Percentiles rank a stretch among this genome's conserved stretches.
These are phyloP conservation scores for Labeo catla DNA, from an alignment of 2,113 vertebrate genomes.

Conservation along the genomic window DNA sequence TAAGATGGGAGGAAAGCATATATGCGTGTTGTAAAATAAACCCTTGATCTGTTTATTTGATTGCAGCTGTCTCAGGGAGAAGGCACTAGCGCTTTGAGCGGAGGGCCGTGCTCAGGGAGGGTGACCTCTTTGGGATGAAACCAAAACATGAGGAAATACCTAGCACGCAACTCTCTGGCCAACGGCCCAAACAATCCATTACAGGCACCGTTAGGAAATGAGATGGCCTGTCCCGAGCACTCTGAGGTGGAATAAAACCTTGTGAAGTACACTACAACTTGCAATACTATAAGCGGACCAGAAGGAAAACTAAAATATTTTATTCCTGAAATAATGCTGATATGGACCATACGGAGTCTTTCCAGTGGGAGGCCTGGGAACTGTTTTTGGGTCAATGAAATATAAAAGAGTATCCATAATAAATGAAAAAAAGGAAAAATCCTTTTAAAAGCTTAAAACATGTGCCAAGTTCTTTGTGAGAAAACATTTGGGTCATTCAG, in stretches of 20 bases:
- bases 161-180: constrained; percentile 62
- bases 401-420: neutral
- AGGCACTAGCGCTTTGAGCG: constrained; percentile 45
- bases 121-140: constrained; percentile 67
- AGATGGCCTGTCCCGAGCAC: constrained; percentile 61
- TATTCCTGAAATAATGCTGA: neutral
- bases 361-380: neutral
- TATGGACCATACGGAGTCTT: neutral
- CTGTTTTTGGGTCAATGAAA: neutral
- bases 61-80: constrained; percentile 67
- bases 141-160: constrained; percentile 62
- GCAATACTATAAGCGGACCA: neutral
- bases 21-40: constrained; percentile 61
- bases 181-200: constrained; percentile 59
- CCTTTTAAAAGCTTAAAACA: neutral
- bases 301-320: neutral
- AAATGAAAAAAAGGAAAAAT: neutral
- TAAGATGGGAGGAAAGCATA: constrained; percentile 47
- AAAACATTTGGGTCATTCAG: no score
- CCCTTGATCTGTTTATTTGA: constrained; percentile 64
- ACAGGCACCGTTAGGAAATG: constrained; percentile 67
- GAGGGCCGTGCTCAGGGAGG: constrained; percentile 15
- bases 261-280: constrained; percentile 44
- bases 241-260: constrained; percentile 60
- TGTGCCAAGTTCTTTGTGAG: neutral